Conservation (phyloP, 2,113 vertebrate species). For the Nannobrachium achirus region DNA sequence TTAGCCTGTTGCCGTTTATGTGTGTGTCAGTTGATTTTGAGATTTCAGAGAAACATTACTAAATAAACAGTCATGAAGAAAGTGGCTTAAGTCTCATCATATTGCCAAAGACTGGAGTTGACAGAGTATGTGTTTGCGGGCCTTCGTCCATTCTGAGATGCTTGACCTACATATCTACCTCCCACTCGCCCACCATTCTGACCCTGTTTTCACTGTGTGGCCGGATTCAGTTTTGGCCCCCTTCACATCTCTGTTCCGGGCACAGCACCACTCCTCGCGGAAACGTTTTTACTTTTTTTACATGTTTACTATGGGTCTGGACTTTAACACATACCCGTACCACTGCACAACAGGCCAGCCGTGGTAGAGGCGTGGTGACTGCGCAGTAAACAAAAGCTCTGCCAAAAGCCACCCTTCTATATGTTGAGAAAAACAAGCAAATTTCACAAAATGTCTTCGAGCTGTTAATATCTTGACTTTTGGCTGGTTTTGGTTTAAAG, state of each 20-base stretch:
- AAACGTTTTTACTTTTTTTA: slow-evolving; percentile 39
- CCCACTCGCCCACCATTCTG: slow-evolving; percentile 52
- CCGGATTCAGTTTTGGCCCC: slow-evolving; percentile 55
- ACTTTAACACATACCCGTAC: slow-evolving; percentile 45
- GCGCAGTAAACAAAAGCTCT: slow-evolving; percentile 57
- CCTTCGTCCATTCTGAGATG: slow-evolving; percentile 53
- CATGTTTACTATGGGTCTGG: slow-evolving; percentile 68
- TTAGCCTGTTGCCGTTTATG: not conserved
- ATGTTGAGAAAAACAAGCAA: slow-evolving; percentile 67
- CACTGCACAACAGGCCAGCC: slow-evolving; percentile 43
- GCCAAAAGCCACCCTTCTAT: slow-evolving; percentile 65
- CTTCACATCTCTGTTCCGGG: slow-evolving; percentile 57
- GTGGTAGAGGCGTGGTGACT: slow-evolving; percentile 28
- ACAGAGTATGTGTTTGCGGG: slow-evolving; percentile 55
- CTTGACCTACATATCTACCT: slow-evolving; percentile 76
- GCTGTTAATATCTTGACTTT: slow-evolving; percentile 64
- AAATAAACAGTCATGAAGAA: slow-evolving; percentile 19
- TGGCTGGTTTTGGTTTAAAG: slow-evolving; percentile 61
- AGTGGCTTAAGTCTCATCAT: too few species aligned
- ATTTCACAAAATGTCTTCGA: slow-evolving; percentile 54
- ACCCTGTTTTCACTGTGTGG: slow-evolving; percentile 73
- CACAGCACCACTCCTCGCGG: slow-evolving; percentile 42
- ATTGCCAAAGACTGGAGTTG: too few species aligned
- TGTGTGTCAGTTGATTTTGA: not conserved
- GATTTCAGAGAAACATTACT: slow-evolving; percentile 3